A percentile compares a stretch with the other conserved stretches of the same genome.
Evolutionary conservation across 2,797 vertebrate genomes (phyloP).

Genomic region (Ptychobarbus kaznakovi): DNA sequence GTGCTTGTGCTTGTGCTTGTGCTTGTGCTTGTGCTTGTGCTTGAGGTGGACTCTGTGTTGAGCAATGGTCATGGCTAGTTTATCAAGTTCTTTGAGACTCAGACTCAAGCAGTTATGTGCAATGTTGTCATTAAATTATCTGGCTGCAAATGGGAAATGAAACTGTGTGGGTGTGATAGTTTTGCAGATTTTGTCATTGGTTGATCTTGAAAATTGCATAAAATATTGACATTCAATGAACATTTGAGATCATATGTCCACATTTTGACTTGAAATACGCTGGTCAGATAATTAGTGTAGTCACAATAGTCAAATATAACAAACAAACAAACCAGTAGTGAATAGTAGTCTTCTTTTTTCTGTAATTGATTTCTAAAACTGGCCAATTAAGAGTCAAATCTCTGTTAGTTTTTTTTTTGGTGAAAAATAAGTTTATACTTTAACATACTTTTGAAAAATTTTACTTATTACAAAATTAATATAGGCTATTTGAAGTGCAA

Average conservation of each 20-base stretch:
- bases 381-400: background rate
- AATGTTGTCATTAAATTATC: background rate
- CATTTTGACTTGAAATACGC: background rate
- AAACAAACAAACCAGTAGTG: background rate
- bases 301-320: background rate
- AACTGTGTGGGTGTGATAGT: background rate
- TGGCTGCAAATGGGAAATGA: background rate
- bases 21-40: constrained; percentile 1
- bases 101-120: background rate
- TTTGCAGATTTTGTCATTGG: background rate
- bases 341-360: background rate
- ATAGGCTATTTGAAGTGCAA: background rate
- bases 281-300: background rate
- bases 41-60: background rate
- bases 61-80: background rate
- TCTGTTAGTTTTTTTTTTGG: background rate
- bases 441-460: background rate
- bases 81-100: background rate
- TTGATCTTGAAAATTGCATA: background rate
- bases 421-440: background rate
- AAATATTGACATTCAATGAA: background rate
- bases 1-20: too few relatives aligned
- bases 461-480: background rate
- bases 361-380: background rate
- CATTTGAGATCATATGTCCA: too few relatives aligned